Evolutionary conservation across 2,888 invertebrate genomes (phyloP), one percentile per base, ranked within the genome.

Genomic region (Hipparchia semele): DNA sequence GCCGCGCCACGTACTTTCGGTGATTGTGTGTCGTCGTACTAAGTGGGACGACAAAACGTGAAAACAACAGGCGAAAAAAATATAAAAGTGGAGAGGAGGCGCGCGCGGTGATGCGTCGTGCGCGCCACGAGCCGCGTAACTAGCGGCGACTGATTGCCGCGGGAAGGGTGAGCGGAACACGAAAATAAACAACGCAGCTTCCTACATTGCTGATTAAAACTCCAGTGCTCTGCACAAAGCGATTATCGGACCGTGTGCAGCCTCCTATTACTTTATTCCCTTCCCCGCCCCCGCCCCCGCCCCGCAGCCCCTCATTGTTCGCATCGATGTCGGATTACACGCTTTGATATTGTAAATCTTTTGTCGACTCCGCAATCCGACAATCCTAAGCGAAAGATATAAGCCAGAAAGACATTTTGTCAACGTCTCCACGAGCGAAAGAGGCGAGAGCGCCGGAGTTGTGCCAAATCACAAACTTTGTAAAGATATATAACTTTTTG

Each of bases 131-230:
- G 83, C 87, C 87, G 82, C 84, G 87, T 85, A 84, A 86, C 90
- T 83, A 84, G 87, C 86, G 85, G 85, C 89, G 89, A 85, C 89
- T 88, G 90, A 91, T 90, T 87, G 88, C 89, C 85, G 53, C 53
- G 12, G 53, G 87, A 89, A 89, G 89, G 89, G 87, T 86, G 82
- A 86, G 76, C 85, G 84, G 83, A 83, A 86, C 84, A 88, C 88
- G 87, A 88, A 85, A 83, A 83, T 81, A 80, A 84, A 75, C 73
- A 77, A 60, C 59, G 39, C 75, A 71, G 73, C 75, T 78, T 83
- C 81, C 82, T 82, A 84, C 85, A 84, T 82, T 85, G 86, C 88
- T 91, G 92, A 91, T 92, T 92, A 90, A 89, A 91, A 89, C 85
- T 81, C 84, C 82, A 81, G 82, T 82, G 90, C 92, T 82, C 82